Evolutionary conservation across 2,797 vertebrate genomes (phyloP).

Genomic region (Sebastes umbrosus): DNA sequence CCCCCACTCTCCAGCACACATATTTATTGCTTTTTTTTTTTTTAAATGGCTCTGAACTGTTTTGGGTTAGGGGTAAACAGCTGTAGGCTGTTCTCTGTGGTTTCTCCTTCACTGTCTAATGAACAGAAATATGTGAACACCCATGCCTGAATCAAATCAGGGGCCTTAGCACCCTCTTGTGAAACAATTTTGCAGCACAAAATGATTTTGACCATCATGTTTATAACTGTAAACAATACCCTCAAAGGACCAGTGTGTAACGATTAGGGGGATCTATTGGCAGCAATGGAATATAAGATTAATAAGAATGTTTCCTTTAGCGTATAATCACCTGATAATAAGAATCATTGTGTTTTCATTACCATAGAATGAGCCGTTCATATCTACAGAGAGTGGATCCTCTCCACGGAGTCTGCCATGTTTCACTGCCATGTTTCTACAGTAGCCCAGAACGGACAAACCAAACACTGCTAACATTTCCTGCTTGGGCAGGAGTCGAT

Average conservation of each 20-base stretch:
- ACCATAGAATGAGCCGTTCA: no score
- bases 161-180: constrained; percentile 62
- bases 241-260: not conserved
- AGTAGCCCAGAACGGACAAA: no score
- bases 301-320: accelerated
- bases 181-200: constrained; percentile 31
- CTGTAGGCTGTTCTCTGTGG: constrained; percentile 29
- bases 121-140: constrained; percentile 21
- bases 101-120: constrained; percentile 22
- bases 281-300: accelerated
- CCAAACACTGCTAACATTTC: no score
- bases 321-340: accelerated
- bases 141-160: constrained; percentile 12
- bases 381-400: no score
- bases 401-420: no score
- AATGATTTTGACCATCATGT: not conserved
- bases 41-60: constrained; percentile 29
- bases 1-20: constrained; percentile 34
- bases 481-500: no score
- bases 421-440: no score
- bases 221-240: not conserved
- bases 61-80: constrained; percentile 33
- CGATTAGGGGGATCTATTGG: no score
- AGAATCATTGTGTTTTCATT: no score
- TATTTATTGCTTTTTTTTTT: constrained; percentile 33